Conservation (phyloP, 2,888 invertebrate species). For the Arge pagana region DNA sequence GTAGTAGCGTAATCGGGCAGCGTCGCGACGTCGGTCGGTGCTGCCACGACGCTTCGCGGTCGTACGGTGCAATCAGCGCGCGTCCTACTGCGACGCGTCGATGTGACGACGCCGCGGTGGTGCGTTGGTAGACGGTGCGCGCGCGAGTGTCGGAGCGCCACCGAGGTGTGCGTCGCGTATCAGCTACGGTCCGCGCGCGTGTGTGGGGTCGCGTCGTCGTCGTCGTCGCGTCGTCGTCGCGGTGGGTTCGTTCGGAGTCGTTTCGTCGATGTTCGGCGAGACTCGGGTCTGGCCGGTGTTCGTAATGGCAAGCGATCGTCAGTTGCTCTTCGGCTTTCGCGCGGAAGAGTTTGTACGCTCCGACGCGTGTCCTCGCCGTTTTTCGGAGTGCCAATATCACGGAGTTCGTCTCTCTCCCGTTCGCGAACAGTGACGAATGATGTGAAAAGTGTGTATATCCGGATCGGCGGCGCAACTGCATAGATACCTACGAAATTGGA, state of each 20-base stretch:
- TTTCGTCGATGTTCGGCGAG: slow-evolving; percentile 42
- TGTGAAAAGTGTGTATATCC: too few species aligned
- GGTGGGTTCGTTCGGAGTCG: slow-evolving; percentile 17
- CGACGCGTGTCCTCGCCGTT: slow-evolving; percentile 31
- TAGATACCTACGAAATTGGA: too few species aligned
- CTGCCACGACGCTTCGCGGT: slow-evolving; percentile 46
- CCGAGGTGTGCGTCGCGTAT: too few species aligned
- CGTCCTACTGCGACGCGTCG: slow-evolving; percentile 19
- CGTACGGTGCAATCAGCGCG: slow-evolving; percentile 34
- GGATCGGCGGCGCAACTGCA: too few species aligned
- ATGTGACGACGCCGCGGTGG: slow-evolving; percentile 35
- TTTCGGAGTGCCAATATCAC: slow-evolving; percentile 2
- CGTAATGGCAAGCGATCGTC: slow-evolving; percentile 44
- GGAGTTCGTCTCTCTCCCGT: too few species aligned
- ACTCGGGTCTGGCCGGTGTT: slow-evolving; percentile 36
- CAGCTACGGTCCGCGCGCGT: too few species aligned
- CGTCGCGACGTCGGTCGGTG: slow-evolving; percentile 42
- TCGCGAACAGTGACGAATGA: too few species aligned
- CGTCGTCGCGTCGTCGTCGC: slow-evolving; percentile 34
- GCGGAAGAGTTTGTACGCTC: slow-evolving; percentile 49
- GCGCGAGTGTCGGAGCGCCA: too few species aligned
- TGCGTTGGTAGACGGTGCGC: too few species aligned
- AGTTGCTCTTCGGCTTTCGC: slow-evolving; percentile 57
- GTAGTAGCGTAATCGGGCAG: too few species aligned
- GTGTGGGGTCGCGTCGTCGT: too few species aligned